Base-by-base conservation (phyloP, 2,797 vertebrate genomes). In the Microhierax caerulescens region DNA sequence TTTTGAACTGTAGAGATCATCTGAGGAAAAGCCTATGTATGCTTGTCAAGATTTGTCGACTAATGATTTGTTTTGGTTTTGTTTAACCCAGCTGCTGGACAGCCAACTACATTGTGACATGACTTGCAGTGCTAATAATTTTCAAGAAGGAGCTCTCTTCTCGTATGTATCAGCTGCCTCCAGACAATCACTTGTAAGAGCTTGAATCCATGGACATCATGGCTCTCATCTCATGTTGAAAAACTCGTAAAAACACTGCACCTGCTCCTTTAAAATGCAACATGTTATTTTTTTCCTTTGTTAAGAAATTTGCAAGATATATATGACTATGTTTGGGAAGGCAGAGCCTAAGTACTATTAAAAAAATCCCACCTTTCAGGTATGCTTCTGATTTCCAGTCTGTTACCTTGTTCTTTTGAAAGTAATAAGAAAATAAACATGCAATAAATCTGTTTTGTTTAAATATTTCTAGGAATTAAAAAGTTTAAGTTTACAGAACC, bases 31-130 rank as follows among this genome's bases (percentile, higher is more conserved):
- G 28, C 37, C 13, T 76, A 0, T 10, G 15, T 67, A 54, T 59
- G 28, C 47, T 34, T 75, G 12, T 68, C 72, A 50, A 54, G 45
- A 47, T 59, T 50, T 82, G 27, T 88, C 47, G 94, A 28, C 34
- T 57, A 28, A 63, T 54, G 7, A 45, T 60, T 65, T 93, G 11
- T 12, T 91, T 93, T 76, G 86, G 34, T 96, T 90, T 74, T 96
- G 28, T 87, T 95, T 95, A 75, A 65, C 48, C n/a, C 88, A 99
- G 99, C 99, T 94, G 99, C 99, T 93, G 99, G 99, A 96, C 99
- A 99, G 94, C 99, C 99, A 69, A 99, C 99, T 95, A 99, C 99
- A 16, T 99, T 99, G 99, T 99, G 99, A 99, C 91, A 37, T 45
- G 97, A 90, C 81, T 96, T 96, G 69, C 87, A 72, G 86, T 83